Base-by-base conservation (phyloP, 2,797 vertebrate genomes). In the Macropodus opercularis region DNA sequence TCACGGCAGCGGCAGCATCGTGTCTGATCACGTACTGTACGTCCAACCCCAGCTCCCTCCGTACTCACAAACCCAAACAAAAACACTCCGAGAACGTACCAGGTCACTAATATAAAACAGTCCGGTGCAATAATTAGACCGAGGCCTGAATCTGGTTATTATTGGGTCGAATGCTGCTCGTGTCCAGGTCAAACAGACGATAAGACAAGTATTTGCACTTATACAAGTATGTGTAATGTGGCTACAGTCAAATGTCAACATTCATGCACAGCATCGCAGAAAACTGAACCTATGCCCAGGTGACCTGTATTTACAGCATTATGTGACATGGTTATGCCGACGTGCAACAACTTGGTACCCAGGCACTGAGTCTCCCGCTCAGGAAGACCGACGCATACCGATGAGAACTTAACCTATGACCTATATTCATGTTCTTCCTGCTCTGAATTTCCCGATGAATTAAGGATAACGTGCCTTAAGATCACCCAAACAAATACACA, bases 1-100 rank as follows among this genome's bases (percentile, higher is more conserved):
- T 24, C 22, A 36, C 32, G 48, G 34, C 34, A 32, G 50, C 50
- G 39, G 53, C 47, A 31, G 61, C 47, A 11, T 8, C 48, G 14
- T 24, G 13, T n/a, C 38, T n/a, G n/a, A n/a, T n/a, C n/a, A 59
- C 46, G 41, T 13, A 19, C 6, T 7, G 26, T 44, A 18, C 43
- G 2, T 29, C 43, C 17, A n/a, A n/a, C n/a, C n/a, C n/a, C n/a
- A n/a, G n/a, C n/a, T n/a, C n/a, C n/a, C n/a, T n/a, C n/a, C n/a
- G n/a, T n/a, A 15, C 21, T 9, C 14, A 3, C 22, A n/a, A 34
- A 19, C 29, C 55, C 31, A 10, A 3, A 14, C 12, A 12, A 29
- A 11, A 18, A 8, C 3, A 9, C 17, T 6, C 9, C 13, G 24
- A 26, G 24, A 26, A 41, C 57, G 29, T 32, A 24, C 22, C 34